Conservation (phyloP, 2,797 vertebrate species). For the Enteromius treurensis region DNA sequence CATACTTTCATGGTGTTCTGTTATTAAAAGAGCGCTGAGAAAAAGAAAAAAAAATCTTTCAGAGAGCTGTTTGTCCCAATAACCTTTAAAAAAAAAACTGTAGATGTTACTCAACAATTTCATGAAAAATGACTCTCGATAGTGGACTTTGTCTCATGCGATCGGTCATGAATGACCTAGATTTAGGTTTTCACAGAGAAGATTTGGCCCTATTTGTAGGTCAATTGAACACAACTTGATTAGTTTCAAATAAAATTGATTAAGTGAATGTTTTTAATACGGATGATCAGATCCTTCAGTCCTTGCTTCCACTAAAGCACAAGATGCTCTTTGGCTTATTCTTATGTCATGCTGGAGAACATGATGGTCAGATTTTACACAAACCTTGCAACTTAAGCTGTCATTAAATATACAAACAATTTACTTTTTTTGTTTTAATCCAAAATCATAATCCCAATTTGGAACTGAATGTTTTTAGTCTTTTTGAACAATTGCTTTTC, state of each 20-base stretch:
- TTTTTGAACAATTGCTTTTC: constrained; percentile 72
- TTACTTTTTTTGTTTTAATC: neutral
- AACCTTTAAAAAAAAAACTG: constrained; percentile 6
- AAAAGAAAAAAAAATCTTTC: neutral
- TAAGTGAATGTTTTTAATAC: neutral
- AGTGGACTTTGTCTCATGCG: neutral
- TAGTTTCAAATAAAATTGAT: neutral
- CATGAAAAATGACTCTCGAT: constrained; percentile 18
- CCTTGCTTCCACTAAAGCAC: neutral
- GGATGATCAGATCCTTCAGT: neutral
- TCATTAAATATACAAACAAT: neutral
- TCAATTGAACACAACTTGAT: neutral
- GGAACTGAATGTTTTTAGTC: constrained; percentile 3
- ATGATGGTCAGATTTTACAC: neutral
- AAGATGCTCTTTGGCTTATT: constrained; percentile 2
- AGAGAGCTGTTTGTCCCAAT: neutral
- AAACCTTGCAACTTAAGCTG: neutral
- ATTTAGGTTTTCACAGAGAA: constrained; percentile 19
- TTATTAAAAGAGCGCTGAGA: constrained; percentile 28
- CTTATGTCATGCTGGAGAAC: neutral
- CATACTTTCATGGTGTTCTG: constrained; percentile 38
- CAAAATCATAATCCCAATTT: neutral
- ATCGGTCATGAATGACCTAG: constrained; percentile 12
- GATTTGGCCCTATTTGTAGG: neutral
- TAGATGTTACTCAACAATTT: constrained; percentile 13